A percentile compares a stretch with the other conserved stretches of the same genome.
These are phyloP conservation scores for Engystomops pustulosus DNA, from an alignment of 2,113 vertebrate species.

Conservation along the genomic window DNA sequence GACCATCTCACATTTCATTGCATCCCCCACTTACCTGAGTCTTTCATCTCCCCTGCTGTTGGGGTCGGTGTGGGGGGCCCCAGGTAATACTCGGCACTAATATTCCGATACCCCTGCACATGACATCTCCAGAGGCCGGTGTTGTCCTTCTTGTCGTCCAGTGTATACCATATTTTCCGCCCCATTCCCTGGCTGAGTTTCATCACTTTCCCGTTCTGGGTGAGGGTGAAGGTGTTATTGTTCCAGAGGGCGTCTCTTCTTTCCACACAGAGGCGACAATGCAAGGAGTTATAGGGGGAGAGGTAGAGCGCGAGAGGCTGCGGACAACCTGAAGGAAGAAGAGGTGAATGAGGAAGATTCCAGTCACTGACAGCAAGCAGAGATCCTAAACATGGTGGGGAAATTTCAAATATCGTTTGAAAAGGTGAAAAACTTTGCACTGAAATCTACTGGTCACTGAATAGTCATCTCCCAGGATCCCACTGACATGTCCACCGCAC, in stretches of 20 bases:
- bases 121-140: constrained; percentile 31
- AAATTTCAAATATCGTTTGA: too few species aligned
- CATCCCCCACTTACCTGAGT: not conserved
- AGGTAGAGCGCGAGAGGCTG: not conserved
- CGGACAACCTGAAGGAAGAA: not conserved
- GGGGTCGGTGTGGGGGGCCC: not conserved
- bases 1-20: not conserved
- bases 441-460: too few species aligned
- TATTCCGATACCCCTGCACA: not conserved
- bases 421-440: too few species aligned
- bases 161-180: not conserved
- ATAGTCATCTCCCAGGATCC: too few species aligned
- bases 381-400: not conserved
- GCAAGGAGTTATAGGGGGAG: not conserved
- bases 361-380: not conserved
- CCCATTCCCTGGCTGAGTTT: not conserved
- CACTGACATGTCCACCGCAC: too few species aligned
- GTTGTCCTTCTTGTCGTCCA: constrained; percentile 9
- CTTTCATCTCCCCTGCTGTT: not conserved
- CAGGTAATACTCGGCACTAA: constrained; percentile 32
- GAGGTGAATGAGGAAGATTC: not conserved
- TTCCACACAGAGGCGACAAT: not conserved
- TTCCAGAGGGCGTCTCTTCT: too few species aligned
- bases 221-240: not conserved
- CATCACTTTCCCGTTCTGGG: not conserved